phyloP scores from a whole-genome alignment of 2,888 invertebrate genomes.

The Idaea biselata region DNA sequence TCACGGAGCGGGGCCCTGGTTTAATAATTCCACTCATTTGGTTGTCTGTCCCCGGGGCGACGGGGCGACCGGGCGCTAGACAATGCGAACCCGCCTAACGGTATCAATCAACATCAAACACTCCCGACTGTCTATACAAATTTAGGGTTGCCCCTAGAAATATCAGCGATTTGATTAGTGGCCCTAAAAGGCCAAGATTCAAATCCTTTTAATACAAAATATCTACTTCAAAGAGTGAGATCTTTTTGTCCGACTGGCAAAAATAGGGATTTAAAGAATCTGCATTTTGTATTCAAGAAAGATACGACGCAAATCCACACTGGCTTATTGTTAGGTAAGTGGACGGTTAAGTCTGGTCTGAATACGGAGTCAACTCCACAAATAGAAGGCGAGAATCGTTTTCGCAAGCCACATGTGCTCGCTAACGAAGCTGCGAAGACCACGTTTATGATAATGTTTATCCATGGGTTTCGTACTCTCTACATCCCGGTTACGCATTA shows the following conservation, averaged over 20 bases:
- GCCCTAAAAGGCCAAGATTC: conserved; percentile 5
- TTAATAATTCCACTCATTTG: conserved; percentile 79
- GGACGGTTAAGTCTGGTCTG: conserved; percentile 38
- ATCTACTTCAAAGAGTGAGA: background rate
- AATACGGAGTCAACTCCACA: conserved; percentile 46
- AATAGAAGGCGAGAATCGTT: conserved; percentile 40
- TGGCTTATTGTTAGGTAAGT: conserved; percentile 47
- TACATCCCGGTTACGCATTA: conserved; percentile 31
- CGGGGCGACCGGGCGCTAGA: conserved; percentile 46
- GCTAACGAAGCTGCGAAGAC: conserved; percentile 42
- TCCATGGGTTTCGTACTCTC: conserved; percentile 36
- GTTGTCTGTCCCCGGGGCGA: conserved; percentile 67
- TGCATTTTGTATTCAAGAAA: conserved; percentile 10
- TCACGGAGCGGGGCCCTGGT: conserved; percentile 63
- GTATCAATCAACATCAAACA: conserved; percentile 81
- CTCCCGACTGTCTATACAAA: conserved; percentile 50
- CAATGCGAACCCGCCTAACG: conserved; percentile 75
- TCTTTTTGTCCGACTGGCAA: background rate
- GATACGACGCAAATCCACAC: conserved; percentile 41
- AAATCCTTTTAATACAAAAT: conserved; percentile 6
- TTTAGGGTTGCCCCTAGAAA: conserved; percentile 55
- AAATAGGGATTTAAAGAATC: conserved; percentile 23
- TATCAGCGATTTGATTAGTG: conserved; percentile 8
- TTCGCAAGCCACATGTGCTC: conserved; percentile 48
- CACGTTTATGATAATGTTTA: conserved; percentile 47